phyloP scores from a whole-genome alignment of 1,140 invertebrate species.

The Lordiphosa collinella region DNA sequence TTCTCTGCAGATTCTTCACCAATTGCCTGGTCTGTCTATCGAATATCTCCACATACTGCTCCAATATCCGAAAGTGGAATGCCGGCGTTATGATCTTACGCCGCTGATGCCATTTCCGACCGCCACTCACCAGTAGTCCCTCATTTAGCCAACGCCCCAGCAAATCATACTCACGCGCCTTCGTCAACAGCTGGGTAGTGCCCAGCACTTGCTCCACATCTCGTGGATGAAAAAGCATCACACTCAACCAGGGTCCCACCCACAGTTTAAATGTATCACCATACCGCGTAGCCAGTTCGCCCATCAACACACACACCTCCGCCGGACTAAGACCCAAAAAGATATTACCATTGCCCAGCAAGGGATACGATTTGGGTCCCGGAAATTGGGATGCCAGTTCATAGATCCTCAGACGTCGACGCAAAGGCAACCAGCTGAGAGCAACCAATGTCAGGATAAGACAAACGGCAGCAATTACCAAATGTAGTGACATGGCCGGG shows the following conservation, averaged over 20 bases:
- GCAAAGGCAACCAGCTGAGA: slow-evolving; percentile 19
- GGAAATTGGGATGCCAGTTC: slow-evolving; percentile 22
- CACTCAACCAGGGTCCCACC: slow-evolving; percentile 51
- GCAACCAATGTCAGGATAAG: slow-evolving; percentile 11
- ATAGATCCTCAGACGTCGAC: slow-evolving; percentile 8
- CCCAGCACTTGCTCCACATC: slow-evolving; percentile 56
- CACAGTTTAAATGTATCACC: slow-evolving; percentile 54
- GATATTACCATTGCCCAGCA: slow-evolving; percentile 54
- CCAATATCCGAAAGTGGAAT: slow-evolving; percentile 92
- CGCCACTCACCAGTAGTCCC: slow-evolving; percentile 85
- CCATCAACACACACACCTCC: slow-evolving; percentile 24
- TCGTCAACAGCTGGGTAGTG: slow-evolving; percentile 50
- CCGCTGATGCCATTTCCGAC: slow-evolving; percentile 86
- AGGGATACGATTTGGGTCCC: slow-evolving; percentile 34
- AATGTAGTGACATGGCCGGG: neutral
- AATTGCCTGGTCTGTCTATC: slow-evolving; percentile 84
- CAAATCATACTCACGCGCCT: slow-evolving; percentile 82
- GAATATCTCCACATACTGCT: slow-evolving; percentile 87
- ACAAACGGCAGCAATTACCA: slow-evolving; percentile 11
- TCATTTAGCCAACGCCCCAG: slow-evolving; percentile 87
- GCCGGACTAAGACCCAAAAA: slow-evolving; percentile 44
- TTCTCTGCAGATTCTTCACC: slow-evolving; percentile 79
- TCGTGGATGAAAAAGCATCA: slow-evolving; percentile 48
- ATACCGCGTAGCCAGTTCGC: slow-evolving; percentile 24
- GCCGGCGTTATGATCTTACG: slow-evolving; percentile 91